A percentile compares a stretch with the other conserved stretches of the same genome.
These are phyloP conservation scores for Netelia virgata DNA, from an alignment of 2,888 invertebrate species.

Conservation along the genomic window DNA sequence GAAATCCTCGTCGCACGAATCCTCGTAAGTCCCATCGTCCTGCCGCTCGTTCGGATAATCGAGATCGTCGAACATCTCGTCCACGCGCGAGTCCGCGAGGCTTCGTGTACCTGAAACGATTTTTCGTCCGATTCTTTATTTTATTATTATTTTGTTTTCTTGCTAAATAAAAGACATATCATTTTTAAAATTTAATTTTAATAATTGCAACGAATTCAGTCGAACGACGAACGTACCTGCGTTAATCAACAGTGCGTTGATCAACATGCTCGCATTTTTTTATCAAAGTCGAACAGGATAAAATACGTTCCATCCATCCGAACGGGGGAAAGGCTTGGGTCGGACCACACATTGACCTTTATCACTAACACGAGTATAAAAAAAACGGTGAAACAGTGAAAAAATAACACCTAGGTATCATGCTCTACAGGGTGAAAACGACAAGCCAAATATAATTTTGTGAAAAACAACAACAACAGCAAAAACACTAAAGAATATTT, in stretches of 20 bases:
- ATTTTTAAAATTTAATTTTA: background rate
- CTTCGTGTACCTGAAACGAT: constrained; percentile 81
- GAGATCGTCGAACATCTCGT: constrained; percentile 77
- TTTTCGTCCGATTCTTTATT: constrained; percentile 6
- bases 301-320: constrained; percentile 12
- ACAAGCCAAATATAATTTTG: background rate
- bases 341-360: background rate
- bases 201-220: background rate
- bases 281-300: background rate
- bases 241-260: constrained; percentile 2
- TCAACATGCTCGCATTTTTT: constrained; percentile 9
- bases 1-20: constrained; percentile 79
- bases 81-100: constrained; percentile 59
- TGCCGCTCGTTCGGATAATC: constrained; percentile 69
- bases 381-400: background rate
- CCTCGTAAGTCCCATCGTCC: constrained; percentile 69
- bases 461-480: background rate
- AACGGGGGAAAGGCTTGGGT: background rate
- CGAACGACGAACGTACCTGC: constrained; percentile 32
- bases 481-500: background rate
- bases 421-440: background rate
- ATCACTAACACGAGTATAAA: background rate
- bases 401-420: background rate
- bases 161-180: background rate
- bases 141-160: background rate